Conservation (phyloP, 2,888 invertebrate species). For the Prenolepis imparis region DNA sequence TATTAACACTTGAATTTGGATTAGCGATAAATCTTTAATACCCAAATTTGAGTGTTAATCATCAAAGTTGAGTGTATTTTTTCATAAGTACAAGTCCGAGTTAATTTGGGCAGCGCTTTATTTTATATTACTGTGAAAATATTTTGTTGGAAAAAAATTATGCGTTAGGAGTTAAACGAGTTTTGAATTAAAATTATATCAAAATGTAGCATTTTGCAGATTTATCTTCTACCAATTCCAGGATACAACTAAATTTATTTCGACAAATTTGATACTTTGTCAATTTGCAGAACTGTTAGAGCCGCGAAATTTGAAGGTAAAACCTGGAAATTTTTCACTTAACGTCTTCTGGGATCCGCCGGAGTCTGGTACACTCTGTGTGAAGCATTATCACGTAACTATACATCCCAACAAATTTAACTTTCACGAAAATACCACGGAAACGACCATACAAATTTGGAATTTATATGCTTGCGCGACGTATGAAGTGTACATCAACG, state of each 20-base stretch:
- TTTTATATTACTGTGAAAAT: no score
- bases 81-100: no score
- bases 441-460: constrained; percentile 67
- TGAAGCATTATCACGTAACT: constrained; percentile 75
- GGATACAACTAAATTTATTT: not conserved
- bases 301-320: constrained; percentile 63
- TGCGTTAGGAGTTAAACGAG: not conserved
- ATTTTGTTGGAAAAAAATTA: no score
- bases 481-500: constrained; percentile 73
- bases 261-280: not conserved
- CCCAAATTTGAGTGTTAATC: no score
- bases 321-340: constrained; percentile 70
- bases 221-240: not conserved
- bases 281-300: constrained; percentile 31
- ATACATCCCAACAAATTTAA: constrained; percentile 50
- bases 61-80: no score
- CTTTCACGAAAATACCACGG: constrained; percentile 17
- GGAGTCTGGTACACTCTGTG: constrained; percentile 70
- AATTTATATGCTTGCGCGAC: constrained; percentile 74
- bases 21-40: no score
- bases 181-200: not conserved
- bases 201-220: not conserved
- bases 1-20: no score
- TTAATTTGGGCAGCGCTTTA: no score
- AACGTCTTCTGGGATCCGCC: constrained; percentile 77